A percentile compares a stretch with the other conserved stretches of the same genome.
Evolutionary conservation across 2,797 vertebrate genomes (phyloP).

Genomic region (Scolopax rusticola): DNA sequence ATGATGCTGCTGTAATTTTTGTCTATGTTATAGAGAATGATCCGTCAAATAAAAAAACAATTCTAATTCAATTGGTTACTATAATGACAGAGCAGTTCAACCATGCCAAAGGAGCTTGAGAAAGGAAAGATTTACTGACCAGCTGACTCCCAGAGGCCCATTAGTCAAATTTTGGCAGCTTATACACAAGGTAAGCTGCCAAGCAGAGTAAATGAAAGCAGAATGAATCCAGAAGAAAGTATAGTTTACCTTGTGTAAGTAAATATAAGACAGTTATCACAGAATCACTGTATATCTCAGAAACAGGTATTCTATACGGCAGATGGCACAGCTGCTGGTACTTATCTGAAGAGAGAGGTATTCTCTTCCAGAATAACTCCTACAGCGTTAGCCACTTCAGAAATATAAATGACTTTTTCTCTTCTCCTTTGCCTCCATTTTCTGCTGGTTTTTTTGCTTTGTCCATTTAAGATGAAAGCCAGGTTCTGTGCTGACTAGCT

Average conservation of each 20-base stretch:
- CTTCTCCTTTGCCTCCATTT: slow-evolving; percentile 61
- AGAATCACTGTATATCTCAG: slow-evolving; percentile 42
- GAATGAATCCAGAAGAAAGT: slow-evolving; percentile 51
- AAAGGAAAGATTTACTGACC: slow-evolving; percentile 69
- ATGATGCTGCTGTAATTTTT: slow-evolving; percentile 25
- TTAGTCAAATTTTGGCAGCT: slow-evolving; percentile 59
- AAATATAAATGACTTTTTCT: slow-evolving; percentile 62
- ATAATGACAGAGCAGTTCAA: slow-evolving; percentile 56
- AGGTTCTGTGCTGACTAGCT: slow-evolving; percentile 40
- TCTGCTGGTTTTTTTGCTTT: slow-evolving; percentile 54
- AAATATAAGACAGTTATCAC: slow-evolving; percentile 50
- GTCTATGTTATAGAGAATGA: slow-evolving; percentile 14
- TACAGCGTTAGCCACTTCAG: slow-evolving; percentile 66
- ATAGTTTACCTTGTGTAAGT: slow-evolving; percentile 37
- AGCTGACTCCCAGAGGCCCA: slow-evolving; percentile 44
- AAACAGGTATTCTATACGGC: slow-evolving; percentile 63
- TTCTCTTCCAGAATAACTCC: slow-evolving; percentile 61
- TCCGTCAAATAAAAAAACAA: neutral
- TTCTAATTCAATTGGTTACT: slow-evolving; percentile 30
- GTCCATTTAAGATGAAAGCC: slow-evolving; percentile 64
- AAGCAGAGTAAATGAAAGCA: slow-evolving; percentile 57
- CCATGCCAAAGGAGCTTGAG: slow-evolving; percentile 23
- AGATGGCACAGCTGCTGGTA: slow-evolving; percentile 58
- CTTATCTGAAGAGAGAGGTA: slow-evolving; percentile 63
- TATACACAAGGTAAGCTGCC: slow-evolving; percentile 44